These are phyloP conservation scores for Penelope pileata DNA, from an alignment of 2,113 vertebrate genomes.

Conservation along the genomic window DNA sequence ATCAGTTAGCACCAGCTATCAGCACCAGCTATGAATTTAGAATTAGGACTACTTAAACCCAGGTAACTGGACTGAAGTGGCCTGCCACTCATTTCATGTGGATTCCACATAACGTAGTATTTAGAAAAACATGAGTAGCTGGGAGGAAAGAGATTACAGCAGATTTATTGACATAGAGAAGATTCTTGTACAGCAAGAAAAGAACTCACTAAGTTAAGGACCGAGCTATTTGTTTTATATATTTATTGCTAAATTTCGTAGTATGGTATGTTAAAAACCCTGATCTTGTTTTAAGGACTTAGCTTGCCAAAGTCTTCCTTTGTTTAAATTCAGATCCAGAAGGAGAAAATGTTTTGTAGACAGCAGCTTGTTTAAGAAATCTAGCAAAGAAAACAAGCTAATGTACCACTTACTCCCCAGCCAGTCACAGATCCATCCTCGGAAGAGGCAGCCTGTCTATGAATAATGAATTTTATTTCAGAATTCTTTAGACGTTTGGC, in stretches of 20 bases:
- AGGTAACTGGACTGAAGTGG: neutral
- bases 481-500: neutral
- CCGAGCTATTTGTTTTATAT: neutral
- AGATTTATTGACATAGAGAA: neutral
- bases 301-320: neutral
- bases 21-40: neutral
- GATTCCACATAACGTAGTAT: neutral
- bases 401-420: neutral
- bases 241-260: neutral
- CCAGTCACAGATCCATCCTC: neutral
- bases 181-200: neutral
- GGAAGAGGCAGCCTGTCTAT: neutral
- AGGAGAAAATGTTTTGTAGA: neutral
- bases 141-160: neutral
- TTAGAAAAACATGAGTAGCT: neutral
- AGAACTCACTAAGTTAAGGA: neutral
- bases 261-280: neutral
- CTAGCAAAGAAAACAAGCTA: neutral
- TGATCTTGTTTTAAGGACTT: neutral
- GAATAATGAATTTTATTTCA: neutral
- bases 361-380: neutral
- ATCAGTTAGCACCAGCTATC: neutral
- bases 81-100: neutral
- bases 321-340: neutral
- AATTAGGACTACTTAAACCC: neutral